Evolutionary conservation across 2,113 vertebrate genomes (phyloP).

Genomic region (Scomber scombrus): DNA sequence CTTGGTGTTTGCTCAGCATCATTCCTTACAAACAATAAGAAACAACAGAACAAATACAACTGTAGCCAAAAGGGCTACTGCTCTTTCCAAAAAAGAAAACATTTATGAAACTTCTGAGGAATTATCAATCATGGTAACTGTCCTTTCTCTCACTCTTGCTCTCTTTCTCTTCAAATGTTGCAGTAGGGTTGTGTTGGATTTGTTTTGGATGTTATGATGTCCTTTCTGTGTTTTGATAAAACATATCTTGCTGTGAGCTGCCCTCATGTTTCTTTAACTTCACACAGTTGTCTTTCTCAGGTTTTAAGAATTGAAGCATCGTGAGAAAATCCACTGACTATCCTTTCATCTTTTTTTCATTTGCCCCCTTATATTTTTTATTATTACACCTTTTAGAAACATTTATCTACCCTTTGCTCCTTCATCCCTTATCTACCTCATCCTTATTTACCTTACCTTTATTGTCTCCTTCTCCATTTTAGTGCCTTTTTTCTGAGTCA

Average conservation of each 20-base stretch:
- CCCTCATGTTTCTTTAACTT: constrained; percentile 54
- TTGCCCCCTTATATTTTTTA: constrained; percentile 39
- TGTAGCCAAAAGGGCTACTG: constrained; percentile 41
- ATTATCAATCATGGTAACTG: constrained; percentile 19
- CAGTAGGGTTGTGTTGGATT: constrained; percentile 52
- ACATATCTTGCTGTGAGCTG: constrained; percentile 59
- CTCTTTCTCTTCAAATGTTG: constrained; percentile 28
- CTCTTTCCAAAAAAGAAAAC: constrained; percentile 38
- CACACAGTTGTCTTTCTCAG: constrained; percentile 58
- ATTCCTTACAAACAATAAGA: constrained; percentile 50
- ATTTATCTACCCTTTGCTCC: constrained; percentile 57
- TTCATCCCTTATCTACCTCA: constrained; percentile 32
- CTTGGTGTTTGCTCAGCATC: constrained; percentile 48
- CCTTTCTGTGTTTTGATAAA: constrained; percentile 67
- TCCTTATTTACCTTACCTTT: constrained; percentile 41
- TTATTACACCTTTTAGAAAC: constrained; percentile 33
- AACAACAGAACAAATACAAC: constrained; percentile 38
- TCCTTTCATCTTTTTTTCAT: constrained; percentile 56
- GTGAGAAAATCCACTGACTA: constrained; percentile 45
- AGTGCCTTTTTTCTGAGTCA: not conserved
- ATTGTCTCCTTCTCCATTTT: constrained; percentile 40
- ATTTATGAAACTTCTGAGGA: constrained; percentile 47
- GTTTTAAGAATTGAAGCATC: constrained; percentile 44
- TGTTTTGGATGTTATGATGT: constrained; percentile 66
- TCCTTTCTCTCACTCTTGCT: constrained; percentile 21